Base-by-base conservation (phyloP, 1,140 invertebrate species). In the Megathymus violae region DNA sequence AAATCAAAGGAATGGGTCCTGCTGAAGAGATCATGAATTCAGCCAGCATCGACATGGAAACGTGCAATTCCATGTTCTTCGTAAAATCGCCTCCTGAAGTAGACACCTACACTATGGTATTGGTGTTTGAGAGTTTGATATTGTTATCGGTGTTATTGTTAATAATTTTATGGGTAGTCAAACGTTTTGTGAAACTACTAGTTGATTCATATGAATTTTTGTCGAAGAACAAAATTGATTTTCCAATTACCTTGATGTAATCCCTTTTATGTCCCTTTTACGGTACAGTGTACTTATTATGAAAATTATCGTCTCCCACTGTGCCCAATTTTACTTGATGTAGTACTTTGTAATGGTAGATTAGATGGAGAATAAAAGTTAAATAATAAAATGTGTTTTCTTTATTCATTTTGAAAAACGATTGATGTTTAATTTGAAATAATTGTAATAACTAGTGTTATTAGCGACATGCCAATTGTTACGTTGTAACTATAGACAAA, bases 151-250 rank as follows among this genome's bases (percentile, higher is more conserved):
- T 36, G 34, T 36, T 36, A 11, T 36, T 36, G 34, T 36, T 36
- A 36, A 36, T 36, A 1, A 36, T 36, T 36, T 36, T n/a, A 11
- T 36, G 34, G 34, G 10, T 36, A 1, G 34, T n/a, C 34, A 36
- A 36, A 11, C n/a, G 34, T 1, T 3, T 36, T 36, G n/a, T 11
- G n/a, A n/a, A 11, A 0, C 1, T 36, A n/a, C 34, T 36, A 4
- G 34, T 36, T 3, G 11, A 36, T 36, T 10, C 10, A 36, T 36
- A 36, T 36, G 34, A 11, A 36, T 36, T n/a, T 36, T n/a, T 36
- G n/a, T 36, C 34, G 10, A 36, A 36, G 34, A 36, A 36, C n/a
- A 36, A 36, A 36, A 36, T 36, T 36, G 34, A 36, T 11, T 36
- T 11, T 36, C 34, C 34, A 36, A 36, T 36, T 2, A 36, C 34